Percentiles rank a stretch among this genome's conserved stretches.
Conservation (phyloP, 2,113 vertebrate species). For the Tetrax tetrax region DNA sequence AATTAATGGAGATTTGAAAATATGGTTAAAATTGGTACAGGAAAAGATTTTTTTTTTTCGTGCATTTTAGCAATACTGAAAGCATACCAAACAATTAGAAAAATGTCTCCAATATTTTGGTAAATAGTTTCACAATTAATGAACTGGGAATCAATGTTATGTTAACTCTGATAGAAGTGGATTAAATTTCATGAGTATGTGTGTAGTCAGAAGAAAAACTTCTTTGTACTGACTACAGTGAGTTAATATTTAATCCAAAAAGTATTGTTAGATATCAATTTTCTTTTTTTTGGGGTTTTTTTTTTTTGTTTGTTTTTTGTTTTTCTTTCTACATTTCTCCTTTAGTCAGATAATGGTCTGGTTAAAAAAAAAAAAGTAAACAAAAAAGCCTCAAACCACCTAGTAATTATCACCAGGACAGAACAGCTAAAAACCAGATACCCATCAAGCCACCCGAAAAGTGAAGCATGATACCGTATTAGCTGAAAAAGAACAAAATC, state of each 20-base stretch:
- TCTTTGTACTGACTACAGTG: neutral
- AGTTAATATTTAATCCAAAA: neutral
- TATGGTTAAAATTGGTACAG: neutral
- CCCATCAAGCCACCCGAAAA: neutral
- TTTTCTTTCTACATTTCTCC: neutral
- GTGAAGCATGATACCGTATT: neutral
- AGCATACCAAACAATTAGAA: neutral
- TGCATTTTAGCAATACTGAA: neutral
- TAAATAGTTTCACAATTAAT: neutral
- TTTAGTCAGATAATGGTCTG: neutral
- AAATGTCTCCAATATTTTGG: neutral
- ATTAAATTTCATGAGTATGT: neutral
- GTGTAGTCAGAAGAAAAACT: neutral
- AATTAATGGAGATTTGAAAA: neutral
- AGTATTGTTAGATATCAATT: neutral
- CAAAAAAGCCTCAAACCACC: neutral
- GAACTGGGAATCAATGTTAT: neutral
- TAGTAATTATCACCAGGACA: neutral
- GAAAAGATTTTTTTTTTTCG: neutral
- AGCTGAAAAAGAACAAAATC: neutral
- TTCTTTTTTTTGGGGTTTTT: neutral
- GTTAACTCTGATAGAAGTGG: neutral
- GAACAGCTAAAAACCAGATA: neutral
- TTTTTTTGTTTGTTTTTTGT: too few species aligned
- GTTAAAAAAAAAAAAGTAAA: too few species aligned